phyloP scores from a whole-genome alignment of 2,113 vertebrate species.

The Hemibagrus wyckioides region DNA sequence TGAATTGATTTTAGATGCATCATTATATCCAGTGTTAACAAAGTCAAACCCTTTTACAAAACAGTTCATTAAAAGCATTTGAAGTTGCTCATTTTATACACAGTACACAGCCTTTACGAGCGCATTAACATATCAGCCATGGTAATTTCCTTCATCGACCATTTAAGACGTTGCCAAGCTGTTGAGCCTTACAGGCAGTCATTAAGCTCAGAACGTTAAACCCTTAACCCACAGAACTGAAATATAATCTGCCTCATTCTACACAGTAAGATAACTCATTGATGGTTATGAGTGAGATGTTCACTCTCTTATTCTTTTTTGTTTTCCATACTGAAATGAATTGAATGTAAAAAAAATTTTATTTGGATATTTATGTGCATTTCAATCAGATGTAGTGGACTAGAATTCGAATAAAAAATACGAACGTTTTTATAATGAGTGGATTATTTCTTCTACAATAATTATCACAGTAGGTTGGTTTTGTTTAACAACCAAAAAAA shows the following conservation, averaged over 20 bases:
- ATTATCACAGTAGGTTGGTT: not conserved
- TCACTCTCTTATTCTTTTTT: not conserved
- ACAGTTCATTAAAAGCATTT: not conserved
- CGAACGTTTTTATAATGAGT: not conserved
- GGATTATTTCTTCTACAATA: not conserved
- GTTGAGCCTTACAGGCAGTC: not conserved
- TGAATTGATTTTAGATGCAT: not conserved
- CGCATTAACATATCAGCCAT: not conserved
- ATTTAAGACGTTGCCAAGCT: not conserved
- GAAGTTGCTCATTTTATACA: not conserved
- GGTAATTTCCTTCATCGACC: not conserved
- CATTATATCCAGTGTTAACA: not conserved
- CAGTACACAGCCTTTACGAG: not conserved
- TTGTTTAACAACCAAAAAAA: not conserved
- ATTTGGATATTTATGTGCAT: not conserved
- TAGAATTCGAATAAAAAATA: not conserved
- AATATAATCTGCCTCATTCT: not conserved
- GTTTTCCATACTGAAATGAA: not conserved
- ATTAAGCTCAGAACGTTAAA: not conserved
- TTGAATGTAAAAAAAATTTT: not conserved
- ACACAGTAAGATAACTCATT: not conserved
- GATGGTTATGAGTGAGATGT: not conserved
- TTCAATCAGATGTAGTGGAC: not conserved
- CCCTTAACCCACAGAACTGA: not conserved
- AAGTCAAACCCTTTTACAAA: not conserved